These are phyloP conservation scores for Chrysolina oricalcia DNA, from an alignment of 2,888 invertebrate genomes.

Conservation along the genomic window DNA sequence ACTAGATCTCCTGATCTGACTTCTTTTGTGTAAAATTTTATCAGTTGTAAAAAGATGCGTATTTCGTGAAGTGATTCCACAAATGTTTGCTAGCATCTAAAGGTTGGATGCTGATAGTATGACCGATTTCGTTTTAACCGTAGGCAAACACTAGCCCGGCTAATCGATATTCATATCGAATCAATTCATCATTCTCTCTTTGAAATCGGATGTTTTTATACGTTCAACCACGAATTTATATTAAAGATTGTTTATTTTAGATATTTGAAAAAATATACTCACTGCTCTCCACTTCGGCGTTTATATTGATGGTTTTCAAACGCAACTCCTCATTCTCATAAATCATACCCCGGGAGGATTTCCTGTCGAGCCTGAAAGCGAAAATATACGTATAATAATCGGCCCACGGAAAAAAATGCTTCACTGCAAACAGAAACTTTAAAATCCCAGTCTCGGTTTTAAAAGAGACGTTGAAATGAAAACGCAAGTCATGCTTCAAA, in stretches of 20 bases:
- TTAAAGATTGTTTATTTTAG: slow-evolving; percentile 18
- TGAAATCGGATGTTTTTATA: slow-evolving; percentile 6
- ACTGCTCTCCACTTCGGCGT: slow-evolving; percentile 94
- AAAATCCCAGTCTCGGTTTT: slow-evolving; percentile 4
- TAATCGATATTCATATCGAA: not conserved
- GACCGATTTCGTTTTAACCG: no score
- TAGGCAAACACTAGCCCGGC: no score
- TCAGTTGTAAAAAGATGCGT: no score
- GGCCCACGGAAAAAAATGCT: not conserved
- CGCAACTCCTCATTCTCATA: slow-evolving; percentile 95
- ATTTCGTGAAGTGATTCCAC: no score
- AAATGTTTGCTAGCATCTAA: no score
- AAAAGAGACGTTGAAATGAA: slow-evolving; percentile 9
- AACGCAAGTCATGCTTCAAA: slow-evolving; percentile 4
- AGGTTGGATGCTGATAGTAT: no score
- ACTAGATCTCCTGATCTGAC: no score
- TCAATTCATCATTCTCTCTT: not conserved
- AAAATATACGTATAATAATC: slow-evolving; percentile 7
- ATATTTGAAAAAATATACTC: slow-evolving; percentile 53
- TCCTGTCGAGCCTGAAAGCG: slow-evolving; percentile 84
- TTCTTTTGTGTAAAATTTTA: no score
- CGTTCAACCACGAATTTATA: not conserved
- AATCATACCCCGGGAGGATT: slow-evolving; percentile 93
- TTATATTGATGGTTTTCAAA: slow-evolving; percentile 91
- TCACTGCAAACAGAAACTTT: not conserved